Evolutionary conservation across 2,888 invertebrate genomes (phyloP), one percentile per base, ranked within the genome.

Genomic region (Drosophila planitibia): DNA sequence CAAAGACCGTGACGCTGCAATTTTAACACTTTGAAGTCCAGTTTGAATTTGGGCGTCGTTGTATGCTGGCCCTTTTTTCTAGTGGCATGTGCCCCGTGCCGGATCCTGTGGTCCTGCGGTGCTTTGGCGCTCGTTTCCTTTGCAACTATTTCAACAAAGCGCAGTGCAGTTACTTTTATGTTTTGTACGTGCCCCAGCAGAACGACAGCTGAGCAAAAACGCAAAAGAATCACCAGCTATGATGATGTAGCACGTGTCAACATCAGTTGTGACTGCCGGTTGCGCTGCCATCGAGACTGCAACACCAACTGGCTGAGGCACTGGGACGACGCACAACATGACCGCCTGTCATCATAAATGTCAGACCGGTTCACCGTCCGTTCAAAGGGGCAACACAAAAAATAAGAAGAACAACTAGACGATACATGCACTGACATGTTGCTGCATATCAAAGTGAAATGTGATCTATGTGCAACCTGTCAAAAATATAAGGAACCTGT

Each of bases 211-310:
- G 85, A 75, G 83, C 74, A 76, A 70, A 73, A 73, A 72, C 59
- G 66, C 60, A 68, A 74, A 68, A 69, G 73, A 85, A 85, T 81
- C 79, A 85, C 82, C 85, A 69, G 79, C 85, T 85, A 87, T 84
- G 89, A 83, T 87, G 87, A 87, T 89, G 89, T 87, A 89, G 89
- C 89, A 87, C 87, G 87, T 87, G 87, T 87, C 89, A 87, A 89
- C 87, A 87, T 89, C 87, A 86, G 76, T 87, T 72, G 60, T 33
- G 75, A 71, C 79, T 68, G 68, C 37, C 52, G 28, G 57, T 53
- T 53, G 32, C 25, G 16, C 65, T n/a, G 30, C 22, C 22, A 28
- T 22, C 35, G 30, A 44, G 25, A 28, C 62, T 28, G 37, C 49
- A n/a, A 28, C 58, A 12, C 44, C 25, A 55, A 44, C 55, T 59